These are phyloP conservation scores for Cartodere bifasciata DNA, from an alignment of 2,888 invertebrate genomes.

Conservation along the genomic window DNA sequence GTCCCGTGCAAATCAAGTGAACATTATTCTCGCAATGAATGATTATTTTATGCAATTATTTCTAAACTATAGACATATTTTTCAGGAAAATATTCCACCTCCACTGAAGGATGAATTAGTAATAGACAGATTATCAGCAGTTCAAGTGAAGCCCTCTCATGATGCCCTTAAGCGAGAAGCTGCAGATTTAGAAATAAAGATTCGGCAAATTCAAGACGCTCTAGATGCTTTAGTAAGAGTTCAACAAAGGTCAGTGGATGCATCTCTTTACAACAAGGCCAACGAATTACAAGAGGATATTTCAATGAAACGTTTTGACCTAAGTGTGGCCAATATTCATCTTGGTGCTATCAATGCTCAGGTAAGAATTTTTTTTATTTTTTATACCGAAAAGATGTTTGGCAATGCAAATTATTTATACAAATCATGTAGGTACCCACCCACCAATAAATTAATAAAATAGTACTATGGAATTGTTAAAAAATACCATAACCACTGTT, in stretches of 20 bases:
- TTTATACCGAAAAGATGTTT: background rate
- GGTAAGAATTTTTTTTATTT: constrained; percentile 39
- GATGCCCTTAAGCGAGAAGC: constrained; percentile 75
- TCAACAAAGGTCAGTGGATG: constrained; percentile 66
- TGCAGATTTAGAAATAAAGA: constrained; percentile 71
- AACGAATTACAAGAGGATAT: constrained; percentile 94
- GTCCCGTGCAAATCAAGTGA: no score
- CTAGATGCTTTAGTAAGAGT: constrained; percentile 71
- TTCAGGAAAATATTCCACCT: constrained; percentile 57
- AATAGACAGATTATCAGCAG: constrained; percentile 59
- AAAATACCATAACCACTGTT: no score
- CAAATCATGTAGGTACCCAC: no score
- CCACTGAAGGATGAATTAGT: constrained; percentile 74
- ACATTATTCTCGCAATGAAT: no score
- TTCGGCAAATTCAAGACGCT: constrained; percentile 77
- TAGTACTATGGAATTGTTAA: no score
- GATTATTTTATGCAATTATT: no score
- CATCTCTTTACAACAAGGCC: constrained; percentile 79
- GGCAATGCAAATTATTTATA: no score
- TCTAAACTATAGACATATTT: no score
- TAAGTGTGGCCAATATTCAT: constrained; percentile 82
- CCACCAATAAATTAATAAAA: no score
- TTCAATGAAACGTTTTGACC: constrained; percentile 86
- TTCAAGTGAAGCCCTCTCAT: constrained; percentile 58
- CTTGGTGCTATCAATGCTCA: constrained; percentile 82